Evolutionary conservation across 2,113 vertebrate species (phyloP).

Genomic region (Notothenia coriiceps): DNA sequence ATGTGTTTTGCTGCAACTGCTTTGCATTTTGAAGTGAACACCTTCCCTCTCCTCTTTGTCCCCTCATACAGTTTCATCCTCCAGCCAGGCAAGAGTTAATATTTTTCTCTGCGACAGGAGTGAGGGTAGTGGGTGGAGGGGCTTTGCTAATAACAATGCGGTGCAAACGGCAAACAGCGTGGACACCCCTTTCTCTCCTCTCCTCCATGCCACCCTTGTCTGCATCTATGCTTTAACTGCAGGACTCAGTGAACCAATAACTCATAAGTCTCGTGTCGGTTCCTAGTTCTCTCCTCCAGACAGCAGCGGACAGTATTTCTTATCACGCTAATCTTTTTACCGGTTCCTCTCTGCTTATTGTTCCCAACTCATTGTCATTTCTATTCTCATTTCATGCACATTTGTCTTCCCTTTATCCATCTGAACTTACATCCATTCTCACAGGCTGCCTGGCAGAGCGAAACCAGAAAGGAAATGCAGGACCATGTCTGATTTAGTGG

Average conservation of each 20-base stretch:
- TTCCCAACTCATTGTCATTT: not conserved
- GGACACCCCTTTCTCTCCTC: conserved; percentile 49
- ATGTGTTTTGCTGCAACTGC: conserved; percentile 20
- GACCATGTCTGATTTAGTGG: conserved; percentile 19
- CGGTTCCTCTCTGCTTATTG: conserved; percentile 8
- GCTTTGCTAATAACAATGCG: conserved; percentile 78
- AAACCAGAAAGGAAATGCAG: conserved; percentile 28
- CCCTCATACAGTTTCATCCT: conserved; percentile 40
- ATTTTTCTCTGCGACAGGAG: conserved; percentile 73
- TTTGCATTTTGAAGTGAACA: conserved; percentile 30
- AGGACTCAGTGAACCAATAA: conserved; percentile 22
- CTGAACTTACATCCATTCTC: not conserved
- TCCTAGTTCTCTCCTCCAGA: conserved; percentile 21
- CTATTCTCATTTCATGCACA: conserved; percentile 35
- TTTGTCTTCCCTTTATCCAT: conserved; percentile 21
- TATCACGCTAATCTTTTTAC: conserved; percentile 6
- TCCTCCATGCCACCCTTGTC: conserved; percentile 41
- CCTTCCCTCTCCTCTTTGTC: conserved; percentile 64
- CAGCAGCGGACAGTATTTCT: conserved; percentile 1
- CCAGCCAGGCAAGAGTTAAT: conserved; percentile 78
- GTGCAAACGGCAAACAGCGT: conserved; percentile 61
- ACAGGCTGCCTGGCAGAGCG: not conserved
- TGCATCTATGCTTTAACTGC: conserved; percentile 38
- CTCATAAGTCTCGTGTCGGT: not conserved
- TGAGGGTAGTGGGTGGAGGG: conserved; percentile 74